Evolutionary conservation across 2,113 vertebrate genomes (phyloP).

Genomic region (Notarius lentiginosus): DNA sequence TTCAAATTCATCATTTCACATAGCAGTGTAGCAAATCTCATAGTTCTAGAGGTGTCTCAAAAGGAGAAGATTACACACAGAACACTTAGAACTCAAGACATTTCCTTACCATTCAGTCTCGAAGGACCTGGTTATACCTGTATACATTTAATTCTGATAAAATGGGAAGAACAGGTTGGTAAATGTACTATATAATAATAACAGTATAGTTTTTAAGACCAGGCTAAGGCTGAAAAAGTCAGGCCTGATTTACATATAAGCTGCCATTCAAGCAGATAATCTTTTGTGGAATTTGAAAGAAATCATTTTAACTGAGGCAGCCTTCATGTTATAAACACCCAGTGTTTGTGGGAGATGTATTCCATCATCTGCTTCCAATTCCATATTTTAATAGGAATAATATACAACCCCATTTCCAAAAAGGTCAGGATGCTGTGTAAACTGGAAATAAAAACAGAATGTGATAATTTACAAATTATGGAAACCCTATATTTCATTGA

Average conservation of each 20-base stretch:
- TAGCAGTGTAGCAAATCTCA: background rate
- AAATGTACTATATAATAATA: background rate
- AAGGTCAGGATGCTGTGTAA: too few relatives aligned
- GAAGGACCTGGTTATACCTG: too few relatives aligned
- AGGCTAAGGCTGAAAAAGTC: background rate
- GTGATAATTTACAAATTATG: too few relatives aligned
- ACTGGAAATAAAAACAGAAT: too few relatives aligned
- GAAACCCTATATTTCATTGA: too few relatives aligned
- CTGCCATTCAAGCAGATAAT: background rate
- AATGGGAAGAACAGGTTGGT: background rate
- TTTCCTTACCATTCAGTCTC: background rate
- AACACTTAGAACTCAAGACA: background rate
- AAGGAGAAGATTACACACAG: background rate
- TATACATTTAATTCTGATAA: background rate
- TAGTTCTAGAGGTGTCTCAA: background rate
- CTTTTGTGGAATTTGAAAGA: background rate
- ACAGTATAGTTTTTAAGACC: background rate
- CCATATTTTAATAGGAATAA: background rate
- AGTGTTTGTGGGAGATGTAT: background rate
- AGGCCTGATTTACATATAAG: background rate
- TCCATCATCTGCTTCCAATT: background rate
- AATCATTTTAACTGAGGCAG: background rate
- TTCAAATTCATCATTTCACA: background rate
- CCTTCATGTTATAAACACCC: background rate
- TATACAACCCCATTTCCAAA: too few relatives aligned